Conservation (phyloP, 2,888 invertebrate genomes). For the Eupithecia centaureata region DNA sequence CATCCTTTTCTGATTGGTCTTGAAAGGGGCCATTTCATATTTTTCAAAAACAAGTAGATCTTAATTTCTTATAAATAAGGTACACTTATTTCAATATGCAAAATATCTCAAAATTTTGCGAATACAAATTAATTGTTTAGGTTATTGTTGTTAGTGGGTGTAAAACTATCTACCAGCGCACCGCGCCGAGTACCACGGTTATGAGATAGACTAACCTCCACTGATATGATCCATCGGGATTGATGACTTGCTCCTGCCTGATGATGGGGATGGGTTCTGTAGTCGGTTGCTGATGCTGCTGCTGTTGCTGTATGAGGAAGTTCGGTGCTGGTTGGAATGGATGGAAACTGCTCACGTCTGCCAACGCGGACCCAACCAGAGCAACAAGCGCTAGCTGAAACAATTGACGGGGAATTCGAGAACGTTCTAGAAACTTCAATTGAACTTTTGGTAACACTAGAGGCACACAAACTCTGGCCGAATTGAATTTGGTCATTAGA, state of each 20-base stretch:
- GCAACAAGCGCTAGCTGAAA: constrained; percentile 54
- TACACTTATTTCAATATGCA: not conserved
- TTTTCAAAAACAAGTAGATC: not conserved
- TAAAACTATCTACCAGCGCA: not conserved
- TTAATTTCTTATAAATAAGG: not conserved
- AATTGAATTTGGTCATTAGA: not conserved
- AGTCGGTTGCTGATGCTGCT: constrained; percentile 63
- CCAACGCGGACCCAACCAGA: constrained; percentile 51
- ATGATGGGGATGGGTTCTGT: constrained; percentile 87
- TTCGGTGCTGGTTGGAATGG: constrained; percentile 57
- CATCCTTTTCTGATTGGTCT: not conserved
- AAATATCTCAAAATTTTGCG: not conserved
- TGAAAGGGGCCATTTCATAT: too few species aligned
- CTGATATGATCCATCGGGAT: constrained; percentile 87
- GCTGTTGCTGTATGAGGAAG: constrained; percentile 52
- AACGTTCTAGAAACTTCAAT: not conserved
- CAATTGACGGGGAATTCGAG: not conserved
- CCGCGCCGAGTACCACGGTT: not conserved
- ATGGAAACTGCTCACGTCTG: constrained; percentile 69
- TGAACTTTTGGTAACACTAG: too few species aligned
- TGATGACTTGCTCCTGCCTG: constrained; percentile 87
- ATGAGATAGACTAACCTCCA: constrained; percentile 66
- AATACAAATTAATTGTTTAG: not conserved
- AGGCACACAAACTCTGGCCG: too few species aligned
- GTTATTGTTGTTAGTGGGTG: not conserved